These are phyloP conservation scores for Siniperca chuatsi DNA, from an alignment of 2,113 vertebrate species.

Conservation along the genomic window DNA sequence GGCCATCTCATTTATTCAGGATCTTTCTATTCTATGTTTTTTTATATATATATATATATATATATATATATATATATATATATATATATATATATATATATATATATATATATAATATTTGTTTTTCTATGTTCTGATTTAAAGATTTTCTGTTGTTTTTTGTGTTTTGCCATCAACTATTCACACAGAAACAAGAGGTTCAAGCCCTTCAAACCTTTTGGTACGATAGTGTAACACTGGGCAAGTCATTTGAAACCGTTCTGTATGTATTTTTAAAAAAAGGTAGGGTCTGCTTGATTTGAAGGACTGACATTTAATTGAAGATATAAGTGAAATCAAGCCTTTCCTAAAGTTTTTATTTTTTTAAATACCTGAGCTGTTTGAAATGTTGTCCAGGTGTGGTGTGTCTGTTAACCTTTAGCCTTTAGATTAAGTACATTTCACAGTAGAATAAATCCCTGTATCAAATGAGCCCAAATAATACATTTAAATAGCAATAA, in stretches of 20 bases:
- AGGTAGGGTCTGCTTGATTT: constrained; percentile 11
- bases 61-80: too few relatives aligned
- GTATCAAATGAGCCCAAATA: constrained; percentile 37
- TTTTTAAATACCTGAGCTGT: constrained; percentile 9
- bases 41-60: too few relatives aligned
- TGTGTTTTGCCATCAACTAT: constrained; percentile 48
- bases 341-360: not conserved
- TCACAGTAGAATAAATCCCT: constrained; percentile 27
- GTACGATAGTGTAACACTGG: constrained; percentile 48
- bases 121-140: constrained; percentile 60
- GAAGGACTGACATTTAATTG: constrained; percentile 6
- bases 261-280: constrained; percentile 9
- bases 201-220: constrained; percentile 12
- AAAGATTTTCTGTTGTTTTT: constrained; percentile 33
- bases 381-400: constrained; percentile 29
- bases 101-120: constrained; percentile 47
- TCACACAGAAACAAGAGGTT: constrained; percentile 42
- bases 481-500: constrained; percentile 63
- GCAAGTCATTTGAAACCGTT: constrained; percentile 10
- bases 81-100: constrained; percentile 28
- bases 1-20: constrained; percentile 76
- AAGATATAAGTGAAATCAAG: not conserved
- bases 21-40: constrained; percentile 60
- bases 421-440: constrained; percentile 24
- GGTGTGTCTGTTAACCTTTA: constrained; percentile 34